Base-by-base conservation (phyloP, 2,888 invertebrate genomes). In the Pollenia angustigena region DNA sequence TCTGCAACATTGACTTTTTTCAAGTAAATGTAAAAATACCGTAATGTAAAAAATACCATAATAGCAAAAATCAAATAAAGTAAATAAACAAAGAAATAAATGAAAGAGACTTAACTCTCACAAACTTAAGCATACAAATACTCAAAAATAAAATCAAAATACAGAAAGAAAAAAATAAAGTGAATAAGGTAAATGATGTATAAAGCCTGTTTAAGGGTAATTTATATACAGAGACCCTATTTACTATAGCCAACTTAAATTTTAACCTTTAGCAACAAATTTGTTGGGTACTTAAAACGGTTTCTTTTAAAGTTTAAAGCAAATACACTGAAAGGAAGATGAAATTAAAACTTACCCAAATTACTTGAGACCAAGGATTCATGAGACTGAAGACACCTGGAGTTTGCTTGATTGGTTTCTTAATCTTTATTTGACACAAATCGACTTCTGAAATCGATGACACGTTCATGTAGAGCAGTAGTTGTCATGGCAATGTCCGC, bases 351-450 rank as follows among this genome's bases (percentile, higher is more conserved):
- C 96, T 96, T 93, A 98, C 97, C 99, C 99, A 99, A 93, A 99
- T 99, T 94, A 99, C 98, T 92, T 97, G 97, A 88, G 98, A 23
- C 23, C 1, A 95, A 48, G 99, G 99, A 94, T 98, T 97, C 93
- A 99, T 96, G 94, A 99, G 99, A 91, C 99, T 99, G 94, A 99
- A 99, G 48, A 99, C 98, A 52, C 98, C 98, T 14, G 98, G 97
- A 91, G 97, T 96, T 93, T 97, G 97, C 93, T 98, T 97, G 89
- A 97, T 95, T 18, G 97, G 97, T 92, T 97, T 98, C 94, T 97
- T 97, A 91, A 98, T 97, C 97, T 98, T 98, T 90, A 99, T 97
- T 90, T 98, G 98, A 97, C 96, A 99, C 97, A 94, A 99, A 99
- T 7, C 99, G 99, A 93, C 99, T 99, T 91, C 97, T 98, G 94